Conservation (phyloP, 2,888 invertebrate genomes). For the Melinaea menophilus region DNA sequence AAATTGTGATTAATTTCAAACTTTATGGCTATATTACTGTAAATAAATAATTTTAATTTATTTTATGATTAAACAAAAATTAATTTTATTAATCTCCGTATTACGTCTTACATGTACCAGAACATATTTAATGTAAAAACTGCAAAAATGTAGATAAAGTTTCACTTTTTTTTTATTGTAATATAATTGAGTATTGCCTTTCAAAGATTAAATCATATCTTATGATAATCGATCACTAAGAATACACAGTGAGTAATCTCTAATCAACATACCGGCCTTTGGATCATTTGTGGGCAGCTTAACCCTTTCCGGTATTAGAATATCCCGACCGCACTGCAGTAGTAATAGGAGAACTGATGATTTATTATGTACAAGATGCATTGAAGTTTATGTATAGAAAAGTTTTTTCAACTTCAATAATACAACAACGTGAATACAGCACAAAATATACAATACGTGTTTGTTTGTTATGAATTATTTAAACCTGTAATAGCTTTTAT, state of each 20-base stretch:
- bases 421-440: background rate
- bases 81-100: no score
- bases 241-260: slow-evolving; percentile 31
- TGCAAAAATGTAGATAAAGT: no score
- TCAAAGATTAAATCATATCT: background rate
- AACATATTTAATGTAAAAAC: no score
- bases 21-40: background rate
- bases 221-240: slow-evolving; percentile 20
- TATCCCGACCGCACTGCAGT: slow-evolving; percentile 7
- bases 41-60: slow-evolving; percentile 7
- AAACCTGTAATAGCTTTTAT: background rate
- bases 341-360: background rate
- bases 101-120: no score
- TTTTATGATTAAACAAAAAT: no score
- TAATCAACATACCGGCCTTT: slow-evolving; percentile 39
- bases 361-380: slow-evolving; percentile 9
- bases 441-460: background rate
- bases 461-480: background rate
- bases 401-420: background rate
- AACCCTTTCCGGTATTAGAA: slow-evolving; percentile 31
- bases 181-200: no score
- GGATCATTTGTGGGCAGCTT: slow-evolving; percentile 48
- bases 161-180: no score
- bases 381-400: slow-evolving; percentile 6
- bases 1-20: slow-evolving; percentile 10